Conservation (phyloP, 53 echinoderm and acorn worm genomes). For the Glandiceps talaboti region DNA sequence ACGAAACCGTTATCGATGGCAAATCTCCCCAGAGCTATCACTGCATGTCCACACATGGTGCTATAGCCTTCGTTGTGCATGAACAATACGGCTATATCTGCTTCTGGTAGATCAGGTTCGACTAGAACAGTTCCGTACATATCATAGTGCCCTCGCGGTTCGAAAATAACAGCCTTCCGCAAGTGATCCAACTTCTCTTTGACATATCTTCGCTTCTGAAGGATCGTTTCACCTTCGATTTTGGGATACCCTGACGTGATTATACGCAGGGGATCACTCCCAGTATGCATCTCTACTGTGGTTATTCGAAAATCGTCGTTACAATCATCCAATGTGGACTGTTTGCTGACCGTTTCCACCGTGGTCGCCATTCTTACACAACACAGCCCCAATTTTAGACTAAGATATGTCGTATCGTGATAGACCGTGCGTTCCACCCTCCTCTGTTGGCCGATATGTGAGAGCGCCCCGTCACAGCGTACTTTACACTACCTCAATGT, state of each 20-base stretch:
- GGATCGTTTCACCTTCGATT: slow-evolving; percentile 50
- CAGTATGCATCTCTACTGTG: slow-evolving; percentile 96
- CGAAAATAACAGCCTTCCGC: slow-evolving; percentile 56
- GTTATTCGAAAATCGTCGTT: too few relatives aligned
- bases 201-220: slow-evolving; percentile 59
- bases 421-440: too few relatives aligned
- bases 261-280: slow-evolving; percentile 66
- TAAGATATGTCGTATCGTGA: too few relatives aligned
- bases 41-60: slow-evolving; percentile 66
- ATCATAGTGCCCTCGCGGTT: slow-evolving; percentile 71
- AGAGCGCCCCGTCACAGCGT: too few relatives aligned
- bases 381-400: too few relatives aligned
- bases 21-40: slow-evolving; percentile 57
- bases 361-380: too few relatives aligned
- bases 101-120: slow-evolving; percentile 42
- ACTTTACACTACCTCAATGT: too few relatives aligned
- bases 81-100: slow-evolving; percentile 59
- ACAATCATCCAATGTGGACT: too few relatives aligned
- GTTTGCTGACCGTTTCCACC: too few relatives aligned
- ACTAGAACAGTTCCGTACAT: slow-evolving; percentile 89
- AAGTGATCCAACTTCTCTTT: slow-evolving; percentile 51
- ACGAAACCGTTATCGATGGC: slow-evolving; percentile 54
- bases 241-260: slow-evolving; percentile 69
- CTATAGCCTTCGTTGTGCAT: slow-evolving; percentile 81
- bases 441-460: too few relatives aligned